These are phyloP conservation scores for Setophaga kirtlandii DNA, from an alignment of 2,113 vertebrate genomes.

Conservation along the genomic window DNA sequence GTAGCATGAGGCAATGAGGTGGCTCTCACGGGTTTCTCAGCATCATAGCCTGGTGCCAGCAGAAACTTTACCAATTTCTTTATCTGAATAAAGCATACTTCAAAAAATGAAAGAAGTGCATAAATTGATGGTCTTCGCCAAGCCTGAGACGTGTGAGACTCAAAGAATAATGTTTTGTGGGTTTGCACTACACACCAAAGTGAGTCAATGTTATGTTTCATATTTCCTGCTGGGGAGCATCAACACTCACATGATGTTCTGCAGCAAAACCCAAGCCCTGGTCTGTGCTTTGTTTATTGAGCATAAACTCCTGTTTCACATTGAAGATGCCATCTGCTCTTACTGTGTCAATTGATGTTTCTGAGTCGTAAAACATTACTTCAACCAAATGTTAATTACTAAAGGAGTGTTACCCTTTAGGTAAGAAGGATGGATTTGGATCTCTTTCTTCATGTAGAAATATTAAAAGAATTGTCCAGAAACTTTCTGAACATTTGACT, in stretches of 20 bases:
- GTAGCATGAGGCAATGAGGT: background rate
- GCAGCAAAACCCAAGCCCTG: background rate
- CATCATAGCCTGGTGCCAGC: background rate
- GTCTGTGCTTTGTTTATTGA: background rate
- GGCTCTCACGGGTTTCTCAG: background rate
- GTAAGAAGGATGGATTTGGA: background rate
- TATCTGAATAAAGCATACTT: background rate
- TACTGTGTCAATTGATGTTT: background rate
- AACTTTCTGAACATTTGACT: background rate
- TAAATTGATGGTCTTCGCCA: background rate
- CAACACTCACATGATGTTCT: background rate
- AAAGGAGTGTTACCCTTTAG: background rate
- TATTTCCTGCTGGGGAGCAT: conserved; percentile 27
- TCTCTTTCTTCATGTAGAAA: background rate
- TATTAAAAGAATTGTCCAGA: background rate
- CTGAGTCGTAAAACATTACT: background rate
- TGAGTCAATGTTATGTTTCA: background rate
- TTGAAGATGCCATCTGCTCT: background rate
- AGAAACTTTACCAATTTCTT: background rate
- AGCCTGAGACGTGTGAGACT: background rate
- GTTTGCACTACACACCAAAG: conserved; percentile 20
- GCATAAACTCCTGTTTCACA: background rate
- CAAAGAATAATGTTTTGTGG: background rate
- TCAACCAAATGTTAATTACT: background rate
- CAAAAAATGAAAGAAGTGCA: background rate